A percentile compares a stretch with the other conserved stretches of the same genome.
These are phyloP conservation scores for Nasonia longicornis DNA, from an alignment of 1,140 invertebrate species.

Conservation along the genomic window DNA sequence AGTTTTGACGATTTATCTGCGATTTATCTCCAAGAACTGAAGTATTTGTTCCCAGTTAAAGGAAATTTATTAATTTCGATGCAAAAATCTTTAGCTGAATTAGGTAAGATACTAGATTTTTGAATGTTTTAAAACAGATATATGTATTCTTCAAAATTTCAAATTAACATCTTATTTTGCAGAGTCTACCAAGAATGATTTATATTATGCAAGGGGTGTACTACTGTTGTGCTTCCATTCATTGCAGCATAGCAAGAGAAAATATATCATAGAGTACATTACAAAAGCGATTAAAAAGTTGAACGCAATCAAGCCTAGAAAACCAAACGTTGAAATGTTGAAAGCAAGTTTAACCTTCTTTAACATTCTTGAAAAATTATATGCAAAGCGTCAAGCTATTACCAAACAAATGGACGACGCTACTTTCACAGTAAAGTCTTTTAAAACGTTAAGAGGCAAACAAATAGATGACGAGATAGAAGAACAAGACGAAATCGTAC, in stretches of 20 bases:
- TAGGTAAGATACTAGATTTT: slow-evolving; percentile 25
- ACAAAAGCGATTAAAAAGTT: slow-evolving; percentile 51
- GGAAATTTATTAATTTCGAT: slow-evolving; percentile 24
- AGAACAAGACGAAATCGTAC: slow-evolving; percentile 53
- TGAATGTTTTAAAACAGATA: no score
- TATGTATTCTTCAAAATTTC: no score
- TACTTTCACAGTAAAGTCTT: slow-evolving; percentile 50
- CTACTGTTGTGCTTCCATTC: slow-evolving; percentile 57
- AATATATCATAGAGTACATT: slow-evolving; percentile 49
- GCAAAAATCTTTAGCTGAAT: slow-evolving; percentile 35
- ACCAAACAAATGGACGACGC: slow-evolving; percentile 54
- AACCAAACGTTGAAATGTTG: slow-evolving; percentile 46
- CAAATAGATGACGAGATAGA: slow-evolving; percentile 44
- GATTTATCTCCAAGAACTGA: slow-evolving; percentile 54
- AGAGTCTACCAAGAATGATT: background rate
- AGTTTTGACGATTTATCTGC: slow-evolving; percentile 51
- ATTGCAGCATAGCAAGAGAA: slow-evolving; percentile 44
- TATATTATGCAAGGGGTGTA: slow-evolving; percentile 54
- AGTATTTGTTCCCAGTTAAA: slow-evolving; percentile 31
- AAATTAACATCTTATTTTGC: background rate
- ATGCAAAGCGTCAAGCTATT: slow-evolving; percentile 50
- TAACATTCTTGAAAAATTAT: slow-evolving; percentile 52
- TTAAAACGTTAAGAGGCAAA: slow-evolving; percentile 41
- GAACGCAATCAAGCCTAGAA: slow-evolving; percentile 36
- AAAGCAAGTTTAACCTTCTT: slow-evolving; percentile 59